Conservation (phyloP, 2,113 vertebrate species). For the Tragelaphus imberbis region DNA sequence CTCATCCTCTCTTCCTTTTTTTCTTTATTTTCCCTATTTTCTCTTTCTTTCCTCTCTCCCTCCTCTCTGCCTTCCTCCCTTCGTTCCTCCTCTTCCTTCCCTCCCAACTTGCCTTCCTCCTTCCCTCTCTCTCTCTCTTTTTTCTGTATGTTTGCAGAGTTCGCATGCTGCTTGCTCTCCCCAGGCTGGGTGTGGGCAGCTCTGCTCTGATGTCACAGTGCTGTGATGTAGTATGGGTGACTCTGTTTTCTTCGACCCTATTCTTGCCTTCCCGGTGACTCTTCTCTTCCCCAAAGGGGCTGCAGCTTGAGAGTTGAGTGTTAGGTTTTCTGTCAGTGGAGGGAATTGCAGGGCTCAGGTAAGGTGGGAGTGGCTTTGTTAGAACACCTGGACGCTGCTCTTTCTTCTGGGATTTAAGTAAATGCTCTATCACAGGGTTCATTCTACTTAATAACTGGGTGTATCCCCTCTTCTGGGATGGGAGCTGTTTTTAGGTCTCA, state of each 20-base stretch:
- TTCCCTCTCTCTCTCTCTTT: too few relatives aligned
- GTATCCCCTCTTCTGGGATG: background rate
- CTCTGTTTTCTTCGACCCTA: background rate
- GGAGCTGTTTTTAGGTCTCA: background rate
- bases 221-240: background rate
- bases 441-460: conserved; percentile 9
- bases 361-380: background rate
- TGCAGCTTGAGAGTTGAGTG: background rate
- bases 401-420: conserved; percentile 29
- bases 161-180: too few relatives aligned
- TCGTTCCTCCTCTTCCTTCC: too few relatives aligned
- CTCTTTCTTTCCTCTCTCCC: rapidly evolving
- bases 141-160: background rate
- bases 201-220: background rate
- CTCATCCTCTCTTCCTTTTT: rapidly evolving
- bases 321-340: background rate
- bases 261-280: background rate
- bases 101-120: background rate
- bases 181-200: background rate
- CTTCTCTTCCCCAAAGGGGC: background rate
- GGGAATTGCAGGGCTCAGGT: conserved; percentile 3
- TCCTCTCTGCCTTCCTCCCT: background rate
- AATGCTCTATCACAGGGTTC: background rate
- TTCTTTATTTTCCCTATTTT: too few relatives aligned
- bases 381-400: background rate